Evolutionary conservation across 2,888 invertebrate species (phyloP).

Genomic region (Lycophotia porphyrea): DNA sequence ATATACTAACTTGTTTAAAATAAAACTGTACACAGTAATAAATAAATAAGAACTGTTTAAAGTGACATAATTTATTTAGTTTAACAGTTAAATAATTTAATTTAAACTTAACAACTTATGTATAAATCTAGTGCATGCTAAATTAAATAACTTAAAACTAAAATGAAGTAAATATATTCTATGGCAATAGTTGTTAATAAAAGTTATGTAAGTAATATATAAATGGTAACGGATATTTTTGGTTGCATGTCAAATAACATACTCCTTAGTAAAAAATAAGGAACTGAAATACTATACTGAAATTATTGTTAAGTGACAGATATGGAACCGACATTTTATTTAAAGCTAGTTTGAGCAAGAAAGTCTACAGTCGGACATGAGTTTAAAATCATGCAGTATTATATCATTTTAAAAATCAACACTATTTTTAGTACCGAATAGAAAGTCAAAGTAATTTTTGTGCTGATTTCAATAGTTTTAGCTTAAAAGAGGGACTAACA

Average conservation of each 20-base stretch:
- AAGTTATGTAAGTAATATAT: not conserved
- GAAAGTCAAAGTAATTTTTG: not conserved
- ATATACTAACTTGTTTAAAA: not conserved
- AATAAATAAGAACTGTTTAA: conserved; percentile 37
- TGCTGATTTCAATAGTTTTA: not conserved
- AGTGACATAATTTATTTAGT: conserved; percentile 48
- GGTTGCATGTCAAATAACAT: not conserved
- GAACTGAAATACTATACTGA: not conserved
- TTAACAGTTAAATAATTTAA: conserved; percentile 50
- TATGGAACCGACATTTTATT: not conserved
- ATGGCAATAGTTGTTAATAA: not conserved
- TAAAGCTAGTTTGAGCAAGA: not conserved
- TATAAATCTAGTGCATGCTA: not conserved
- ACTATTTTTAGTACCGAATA: not conserved
- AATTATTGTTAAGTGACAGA: not conserved
- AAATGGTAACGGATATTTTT: not conserved
- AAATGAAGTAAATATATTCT: not conserved
- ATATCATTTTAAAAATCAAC: not conserved
- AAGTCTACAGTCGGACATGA: not conserved
- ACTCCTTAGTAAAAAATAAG: not conserved
- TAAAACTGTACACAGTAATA: not conserved
- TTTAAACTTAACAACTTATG: conserved; percentile 11
- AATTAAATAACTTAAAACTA: conserved; percentile 56
- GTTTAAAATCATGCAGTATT: not conserved
- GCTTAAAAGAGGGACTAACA: not conserved